Conservation (phyloP, 1,140 invertebrate genomes). For the Megalopta genalis region DNA sequence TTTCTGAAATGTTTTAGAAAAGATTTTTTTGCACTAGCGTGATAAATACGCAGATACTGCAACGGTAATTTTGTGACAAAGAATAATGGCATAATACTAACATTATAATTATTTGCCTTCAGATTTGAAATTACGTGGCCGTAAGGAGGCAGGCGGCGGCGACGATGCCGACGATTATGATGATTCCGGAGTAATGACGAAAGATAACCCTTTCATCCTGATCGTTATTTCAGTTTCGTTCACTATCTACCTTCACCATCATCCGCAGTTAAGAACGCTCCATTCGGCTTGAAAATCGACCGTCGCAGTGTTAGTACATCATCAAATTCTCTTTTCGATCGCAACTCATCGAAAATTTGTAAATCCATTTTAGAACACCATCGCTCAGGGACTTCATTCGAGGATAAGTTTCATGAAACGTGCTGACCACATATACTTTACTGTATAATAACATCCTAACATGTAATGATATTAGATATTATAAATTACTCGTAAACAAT, state of each 20-base stretch:
- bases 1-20: no score
- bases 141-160: constrained; percentile 68
- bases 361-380: constrained; percentile 59
- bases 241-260: constrained; percentile 69
- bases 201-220: constrained; percentile 48
- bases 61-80: no score
- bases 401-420: constrained; percentile 54
- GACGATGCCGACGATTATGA: constrained; percentile 73
- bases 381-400: constrained; percentile 63
- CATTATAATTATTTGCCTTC: constrained; percentile 29
- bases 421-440: constrained; percentile 58
- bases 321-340: constrained; percentile 43
- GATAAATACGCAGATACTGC: no score
- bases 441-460: constrained; percentile 46
- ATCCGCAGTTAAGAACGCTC: constrained; percentile 70
- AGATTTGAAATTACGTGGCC: constrained; percentile 74
- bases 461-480: constrained; percentile 42
- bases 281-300: constrained; percentile 73
- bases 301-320: constrained; percentile 36
- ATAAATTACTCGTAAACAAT: constrained; percentile 19
- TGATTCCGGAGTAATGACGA: constrained; percentile 65
- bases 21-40: no score
- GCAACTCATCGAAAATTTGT: constrained; percentile 55
- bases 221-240: constrained; percentile 59
- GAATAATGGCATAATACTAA: no score